Percentiles rank a stretch among this genome's conserved stretches.
Conservation (phyloP, 2,113 vertebrate genomes). For the Ondatra zibethicus region DNA sequence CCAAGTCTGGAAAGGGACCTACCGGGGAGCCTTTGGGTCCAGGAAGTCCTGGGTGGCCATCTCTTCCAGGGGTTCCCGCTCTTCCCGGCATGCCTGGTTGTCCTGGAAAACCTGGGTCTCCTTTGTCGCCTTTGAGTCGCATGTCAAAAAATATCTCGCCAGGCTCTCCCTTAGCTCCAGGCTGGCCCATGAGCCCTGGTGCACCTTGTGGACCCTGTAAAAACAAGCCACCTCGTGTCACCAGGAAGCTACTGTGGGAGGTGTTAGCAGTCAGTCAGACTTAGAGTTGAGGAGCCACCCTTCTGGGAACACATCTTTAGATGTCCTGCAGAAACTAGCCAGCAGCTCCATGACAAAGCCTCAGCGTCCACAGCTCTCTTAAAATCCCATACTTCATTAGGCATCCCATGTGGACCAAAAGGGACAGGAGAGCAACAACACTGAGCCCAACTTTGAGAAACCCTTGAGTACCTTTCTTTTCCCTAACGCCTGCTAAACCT, state of each 20-base stretch:
- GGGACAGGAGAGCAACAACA: not conserved
- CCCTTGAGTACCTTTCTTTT: not conserved
- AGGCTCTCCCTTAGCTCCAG: conserved; percentile 94
- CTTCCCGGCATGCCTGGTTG: conserved; percentile 88
- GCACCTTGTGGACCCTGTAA: conserved; percentile 89
- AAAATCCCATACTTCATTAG: not conserved
- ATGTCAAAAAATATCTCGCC: conserved; percentile 91
- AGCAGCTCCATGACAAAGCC: not conserved
- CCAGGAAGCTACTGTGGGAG: not conserved
- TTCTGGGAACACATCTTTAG: rapidly evolving
- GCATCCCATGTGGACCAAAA: not conserved
- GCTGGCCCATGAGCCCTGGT: conserved; percentile 91
- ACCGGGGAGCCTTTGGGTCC: conserved; percentile 95
- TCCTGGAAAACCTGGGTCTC: conserved; percentile 90
- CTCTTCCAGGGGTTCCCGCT: conserved; percentile 91
- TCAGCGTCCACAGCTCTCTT: not conserved
- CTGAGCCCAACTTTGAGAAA: rapidly evolving
- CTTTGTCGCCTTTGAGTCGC: conserved; percentile 94
- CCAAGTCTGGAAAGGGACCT: conserved; percentile 76
- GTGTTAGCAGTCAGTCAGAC: not conserved
- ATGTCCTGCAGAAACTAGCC: not conserved
- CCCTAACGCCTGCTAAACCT: not conserved
- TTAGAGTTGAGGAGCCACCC: rapidly evolving
- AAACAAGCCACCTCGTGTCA: conserved; percentile 22
- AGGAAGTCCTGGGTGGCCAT: conserved; percentile 90